phyloP scores from a whole-genome alignment of 2,797 vertebrate species.

The Austrolebias charrua region DNA sequence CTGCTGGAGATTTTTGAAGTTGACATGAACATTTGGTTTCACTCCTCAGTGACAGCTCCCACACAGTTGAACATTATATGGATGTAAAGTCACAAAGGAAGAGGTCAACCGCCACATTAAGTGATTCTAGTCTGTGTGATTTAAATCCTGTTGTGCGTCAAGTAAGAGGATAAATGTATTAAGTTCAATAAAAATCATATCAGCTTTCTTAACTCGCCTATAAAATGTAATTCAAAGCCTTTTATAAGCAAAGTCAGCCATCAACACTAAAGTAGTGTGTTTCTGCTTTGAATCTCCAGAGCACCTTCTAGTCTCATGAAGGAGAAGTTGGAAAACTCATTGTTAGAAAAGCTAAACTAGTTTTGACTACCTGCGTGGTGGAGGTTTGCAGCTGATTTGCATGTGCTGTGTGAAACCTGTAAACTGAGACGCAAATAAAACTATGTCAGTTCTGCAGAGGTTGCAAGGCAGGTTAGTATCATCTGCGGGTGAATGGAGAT shows the following conservation, averaged over 20 bases:
- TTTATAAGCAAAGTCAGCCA: neutral
- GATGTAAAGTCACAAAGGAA: slow-evolving; percentile 31
- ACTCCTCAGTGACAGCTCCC: slow-evolving; percentile 50
- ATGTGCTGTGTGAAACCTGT: neutral
- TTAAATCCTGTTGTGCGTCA: slow-evolving; percentile 13
- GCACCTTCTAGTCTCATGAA: neutral
- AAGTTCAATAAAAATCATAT: slow-evolving; percentile 9
- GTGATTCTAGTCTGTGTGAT: slow-evolving; percentile 12
- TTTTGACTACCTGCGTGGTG: neutral
- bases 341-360: neutral
- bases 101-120: slow-evolving; percentile 44
- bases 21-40: slow-evolving; percentile 44
- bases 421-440: neutral
- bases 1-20: slow-evolving; percentile 19
- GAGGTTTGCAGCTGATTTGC: neutral
- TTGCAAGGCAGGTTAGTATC: neutral
- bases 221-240: neutral
- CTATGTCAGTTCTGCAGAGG: neutral
- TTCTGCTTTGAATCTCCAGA: slow-evolving; percentile 4
- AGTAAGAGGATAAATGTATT: neutral
- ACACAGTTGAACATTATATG: slow-evolving; percentile 45
- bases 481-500: neutral
- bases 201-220: neutral
- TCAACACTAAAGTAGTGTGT: neutral
- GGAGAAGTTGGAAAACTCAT: neutral